Evolutionary conservation across 2,113 vertebrate species (phyloP).

Genomic region (Panurus biarmicus): DNA sequence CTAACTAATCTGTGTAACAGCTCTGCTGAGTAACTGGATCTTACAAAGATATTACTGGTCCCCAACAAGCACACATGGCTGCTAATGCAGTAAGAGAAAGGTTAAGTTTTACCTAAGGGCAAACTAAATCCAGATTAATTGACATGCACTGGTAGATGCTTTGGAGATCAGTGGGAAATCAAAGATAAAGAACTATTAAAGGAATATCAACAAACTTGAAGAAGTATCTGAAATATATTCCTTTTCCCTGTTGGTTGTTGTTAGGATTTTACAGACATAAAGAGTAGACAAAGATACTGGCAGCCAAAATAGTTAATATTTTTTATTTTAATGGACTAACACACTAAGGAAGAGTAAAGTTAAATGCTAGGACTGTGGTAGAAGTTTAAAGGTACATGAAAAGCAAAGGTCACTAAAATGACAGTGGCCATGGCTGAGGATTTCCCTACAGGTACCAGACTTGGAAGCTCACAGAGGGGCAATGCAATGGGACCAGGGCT

Average conservation of each 20-base stretch:
- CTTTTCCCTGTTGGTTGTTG: neutral
- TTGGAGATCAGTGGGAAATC: neutral
- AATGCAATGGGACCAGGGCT: neutral
- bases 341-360: neutral
- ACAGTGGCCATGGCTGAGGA: neutral
- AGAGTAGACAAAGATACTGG: neutral
- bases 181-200: neutral
- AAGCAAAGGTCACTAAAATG: neutral
- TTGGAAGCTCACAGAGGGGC: neutral
- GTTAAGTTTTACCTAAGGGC: constrained; percentile 19
- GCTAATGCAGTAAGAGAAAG: constrained; percentile 19
- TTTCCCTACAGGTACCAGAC: neutral
- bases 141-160: neutral
- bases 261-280: neutral
- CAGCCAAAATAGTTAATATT: neutral
- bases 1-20: constrained; percentile 10
- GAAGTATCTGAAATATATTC: neutral
- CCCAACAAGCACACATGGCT: neutral
- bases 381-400: neutral
- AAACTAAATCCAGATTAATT: constrained; percentile 30
- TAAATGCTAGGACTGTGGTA: neutral
- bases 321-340: neutral
- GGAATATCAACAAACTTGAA: neutral
- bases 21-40: constrained; percentile 18
- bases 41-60: neutral